A percentile compares a stretch with the other conserved stretches of the same genome.
phyloP scores from a whole-genome alignment of 2,797 vertebrate species.

The Falco rusticolus region DNA sequence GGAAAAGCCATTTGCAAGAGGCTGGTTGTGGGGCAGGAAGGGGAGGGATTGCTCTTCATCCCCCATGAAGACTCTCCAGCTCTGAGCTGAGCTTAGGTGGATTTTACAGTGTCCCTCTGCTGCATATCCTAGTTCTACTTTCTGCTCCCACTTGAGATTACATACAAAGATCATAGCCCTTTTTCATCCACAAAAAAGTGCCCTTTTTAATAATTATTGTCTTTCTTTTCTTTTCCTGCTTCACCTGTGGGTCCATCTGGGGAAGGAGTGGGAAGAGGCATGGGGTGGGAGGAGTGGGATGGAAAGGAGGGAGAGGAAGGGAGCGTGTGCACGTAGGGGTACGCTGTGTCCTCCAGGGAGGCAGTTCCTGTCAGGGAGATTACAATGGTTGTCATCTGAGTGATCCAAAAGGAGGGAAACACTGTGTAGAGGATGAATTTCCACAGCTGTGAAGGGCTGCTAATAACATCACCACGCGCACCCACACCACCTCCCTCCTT shows the following conservation, averaged over 20 bases:
- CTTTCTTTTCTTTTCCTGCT: constrained; percentile 45
- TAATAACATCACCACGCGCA: background rate
- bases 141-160: constrained; percentile 42
- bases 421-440: constrained; percentile 5
- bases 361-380: constrained; percentile 79
- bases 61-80: background rate
- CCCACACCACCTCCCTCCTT: background rate
- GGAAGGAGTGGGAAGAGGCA: constrained; percentile 26
- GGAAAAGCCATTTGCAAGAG: constrained; percentile 1
- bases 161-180: constrained; percentile 5
- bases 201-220: background rate
- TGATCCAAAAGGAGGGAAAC: constrained; percentile 76
- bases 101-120: background rate
- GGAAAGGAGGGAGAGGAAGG: background rate
- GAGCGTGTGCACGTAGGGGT: background rate
- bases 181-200: background rate
- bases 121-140: constrained; percentile 33
- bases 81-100: background rate
- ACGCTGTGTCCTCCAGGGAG: constrained; percentile 62
- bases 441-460: constrained; percentile 44
- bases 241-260: constrained; percentile 59
- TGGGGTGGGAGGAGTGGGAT: background rate
- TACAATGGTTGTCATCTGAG: constrained; percentile 80
- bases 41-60: background rate
- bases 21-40: background rate